phyloP scores from a whole-genome alignment of 2,888 invertebrate genomes.

The Colostygia pectinataria region DNA sequence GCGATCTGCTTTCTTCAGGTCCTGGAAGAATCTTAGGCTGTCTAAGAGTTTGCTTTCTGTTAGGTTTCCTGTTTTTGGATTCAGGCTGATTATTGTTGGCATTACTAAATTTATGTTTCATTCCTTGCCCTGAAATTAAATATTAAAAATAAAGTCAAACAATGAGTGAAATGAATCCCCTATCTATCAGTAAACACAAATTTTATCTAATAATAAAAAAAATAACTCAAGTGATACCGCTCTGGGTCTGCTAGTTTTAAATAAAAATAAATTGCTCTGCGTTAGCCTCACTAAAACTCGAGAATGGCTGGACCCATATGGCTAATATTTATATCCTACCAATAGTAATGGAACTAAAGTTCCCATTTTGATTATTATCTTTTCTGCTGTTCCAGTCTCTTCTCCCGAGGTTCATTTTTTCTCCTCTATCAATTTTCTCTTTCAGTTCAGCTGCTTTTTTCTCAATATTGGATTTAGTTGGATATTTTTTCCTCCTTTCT shows the following conservation, averaged over 20 bases:
- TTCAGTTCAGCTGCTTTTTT: constrained; percentile 84
- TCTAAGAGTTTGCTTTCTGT: constrained; percentile 20
- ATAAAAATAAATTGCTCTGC: too few relatives aligned
- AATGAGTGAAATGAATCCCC: too few relatives aligned
- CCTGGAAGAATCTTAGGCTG: constrained; percentile 39
- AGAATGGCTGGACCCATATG: too few relatives aligned
- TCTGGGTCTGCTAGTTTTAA: too few relatives aligned
- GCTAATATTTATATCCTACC: too few relatives aligned
- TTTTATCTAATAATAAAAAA: too few relatives aligned
- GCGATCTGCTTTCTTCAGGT: constrained; percentile 50
- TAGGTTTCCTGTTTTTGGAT: constrained; percentile 26
- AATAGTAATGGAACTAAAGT: not conserved
- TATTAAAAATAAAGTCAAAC: not conserved
- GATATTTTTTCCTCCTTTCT: constrained; percentile 91
- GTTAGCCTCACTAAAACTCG: too few relatives aligned
- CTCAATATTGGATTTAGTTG: constrained; percentile 87
- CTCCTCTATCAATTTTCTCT: constrained; percentile 89
- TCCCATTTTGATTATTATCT: constrained; percentile 8
- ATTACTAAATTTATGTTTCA: constrained; percentile 37
- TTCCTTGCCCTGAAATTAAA: constrained; percentile 24
- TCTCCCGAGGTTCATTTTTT: constrained; percentile 82
- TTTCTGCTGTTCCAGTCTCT: constrained; percentile 14
- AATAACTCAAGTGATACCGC: too few relatives aligned
- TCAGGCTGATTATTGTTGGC: constrained; percentile 31
- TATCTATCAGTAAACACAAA: too few relatives aligned